These are phyloP conservation scores for Cosmopolites sordidus DNA, from an alignment of 2,888 invertebrate species.

Conservation along the genomic window DNA sequence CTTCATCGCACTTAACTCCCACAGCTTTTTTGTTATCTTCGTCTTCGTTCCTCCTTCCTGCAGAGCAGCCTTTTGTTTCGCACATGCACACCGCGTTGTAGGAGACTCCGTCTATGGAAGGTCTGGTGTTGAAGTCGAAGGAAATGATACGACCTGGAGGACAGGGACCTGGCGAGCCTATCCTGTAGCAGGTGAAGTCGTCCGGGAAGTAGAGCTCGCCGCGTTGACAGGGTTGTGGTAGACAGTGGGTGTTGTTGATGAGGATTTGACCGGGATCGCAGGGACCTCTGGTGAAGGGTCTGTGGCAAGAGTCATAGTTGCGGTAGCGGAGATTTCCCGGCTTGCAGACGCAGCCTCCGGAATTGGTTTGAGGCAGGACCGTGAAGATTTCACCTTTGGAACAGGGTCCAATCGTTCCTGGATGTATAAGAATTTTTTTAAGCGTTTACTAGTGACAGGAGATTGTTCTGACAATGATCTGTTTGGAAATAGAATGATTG, in stretches of 20 bases:
- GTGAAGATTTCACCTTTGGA: conserved; percentile 68
- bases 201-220: conserved; percentile 73
- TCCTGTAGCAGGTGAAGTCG: conserved; percentile 70
- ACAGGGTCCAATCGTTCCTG: conserved; percentile 74
- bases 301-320: conserved; percentile 66
- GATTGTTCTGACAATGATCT: too few species aligned
- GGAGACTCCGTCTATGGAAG: conserved; percentile 74
- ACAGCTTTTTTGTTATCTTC: conserved; percentile 29
- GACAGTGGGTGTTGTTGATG: conserved; percentile 63
- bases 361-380: conserved; percentile 48
- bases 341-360: conserved; percentile 67
- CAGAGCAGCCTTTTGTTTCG: conserved; percentile 33
- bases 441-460: too few species aligned
- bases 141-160: conserved; percentile 67
- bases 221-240: conserved; percentile 66
- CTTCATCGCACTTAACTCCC: conserved; percentile 32
- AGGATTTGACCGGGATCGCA: conserved; percentile 67
- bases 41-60: conserved; percentile 34
- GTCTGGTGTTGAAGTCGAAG: conserved; percentile 74
- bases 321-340: conserved; percentile 60
- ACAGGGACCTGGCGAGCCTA: conserved; percentile 75
- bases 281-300: conserved; percentile 75
- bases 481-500: too few species aligned
- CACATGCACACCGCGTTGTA: conserved; percentile 81
- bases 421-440: background rate